Percentiles rank a stretch among this genome's conserved stretches.
phyloP scores from a whole-genome alignment of 1,140 invertebrate genomes.

The Scaptomyza montana region DNA sequence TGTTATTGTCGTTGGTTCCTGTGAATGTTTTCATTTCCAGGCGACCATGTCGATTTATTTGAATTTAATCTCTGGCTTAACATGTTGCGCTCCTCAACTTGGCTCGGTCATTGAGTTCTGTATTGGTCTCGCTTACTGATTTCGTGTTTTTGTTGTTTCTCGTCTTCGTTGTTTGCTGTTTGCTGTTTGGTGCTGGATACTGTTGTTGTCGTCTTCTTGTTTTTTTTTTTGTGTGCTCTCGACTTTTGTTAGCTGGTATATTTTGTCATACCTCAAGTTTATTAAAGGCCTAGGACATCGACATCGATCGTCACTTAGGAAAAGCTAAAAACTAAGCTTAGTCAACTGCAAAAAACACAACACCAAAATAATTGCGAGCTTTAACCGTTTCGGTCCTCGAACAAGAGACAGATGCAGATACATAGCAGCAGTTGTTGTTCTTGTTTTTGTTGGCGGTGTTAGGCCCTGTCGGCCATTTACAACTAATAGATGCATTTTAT shows the following conservation, averaged over 20 bases:
- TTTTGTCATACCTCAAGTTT: constrained; percentile 59
- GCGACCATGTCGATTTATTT: constrained; percentile 81
- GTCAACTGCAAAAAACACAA: constrained; percentile 11
- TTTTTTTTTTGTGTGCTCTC: constrained; percentile 17
- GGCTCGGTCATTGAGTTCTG: constrained; percentile 23
- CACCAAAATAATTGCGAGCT: constrained; percentile 46
- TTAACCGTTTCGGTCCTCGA: constrained; percentile 38
- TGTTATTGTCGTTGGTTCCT: constrained; percentile 61
- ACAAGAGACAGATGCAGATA: constrained; percentile 39
- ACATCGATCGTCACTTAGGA: constrained; percentile 66
- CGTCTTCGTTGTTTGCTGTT: constrained; percentile 35
- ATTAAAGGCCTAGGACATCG: constrained; percentile 64
- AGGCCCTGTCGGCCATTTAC: constrained; percentile 23
- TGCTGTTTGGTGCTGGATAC: constrained; percentile 21
- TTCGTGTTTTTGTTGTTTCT: constrained; percentile 23
- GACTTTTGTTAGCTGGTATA: constrained; percentile 7
- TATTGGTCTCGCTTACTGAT: constrained; percentile 38
- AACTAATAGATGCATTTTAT: constrained; percentile 53
- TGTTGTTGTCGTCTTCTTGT: constrained; percentile 11
- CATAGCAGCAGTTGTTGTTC: constrained; percentile 4
- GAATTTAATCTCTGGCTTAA: constrained; percentile 79
- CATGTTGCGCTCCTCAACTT: constrained; percentile 48
- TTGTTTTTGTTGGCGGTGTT: constrained; percentile 15
- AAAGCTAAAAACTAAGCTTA: constrained; percentile 1
- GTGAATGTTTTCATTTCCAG: constrained; percentile 80